Percentiles rank a stretch among this genome's conserved stretches.
Evolutionary conservation across 1,140 invertebrate species (phyloP).

Genomic region (Tetragonula clypearis): DNA sequence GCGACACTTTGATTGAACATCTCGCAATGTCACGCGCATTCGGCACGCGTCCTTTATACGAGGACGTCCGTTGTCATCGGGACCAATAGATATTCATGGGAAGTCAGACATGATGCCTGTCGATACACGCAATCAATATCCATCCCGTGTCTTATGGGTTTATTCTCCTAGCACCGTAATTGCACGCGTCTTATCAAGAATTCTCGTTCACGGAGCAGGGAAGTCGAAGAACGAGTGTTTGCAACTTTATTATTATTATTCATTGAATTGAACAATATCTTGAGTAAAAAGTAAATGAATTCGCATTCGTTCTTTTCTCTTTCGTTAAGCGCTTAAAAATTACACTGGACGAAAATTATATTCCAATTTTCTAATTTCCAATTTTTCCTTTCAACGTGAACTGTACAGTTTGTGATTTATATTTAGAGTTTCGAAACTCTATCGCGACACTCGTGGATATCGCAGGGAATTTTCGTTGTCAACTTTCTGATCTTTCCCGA

Average conservation of each 20-base stretch:
- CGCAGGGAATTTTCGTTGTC: neutral
- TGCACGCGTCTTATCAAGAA: neutral
- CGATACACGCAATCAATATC: constrained; percentile 31
- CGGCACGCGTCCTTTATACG: constrained; percentile 32
- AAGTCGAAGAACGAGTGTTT: neutral
- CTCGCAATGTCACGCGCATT: constrained; percentile 42
- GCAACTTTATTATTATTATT: no score
- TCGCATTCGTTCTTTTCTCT: neutral
- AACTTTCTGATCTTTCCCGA: neutral
- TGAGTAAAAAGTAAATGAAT: neutral
- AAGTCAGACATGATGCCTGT: constrained; percentile 37
- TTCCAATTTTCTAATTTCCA: neutral
- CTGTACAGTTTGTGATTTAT: neutral
- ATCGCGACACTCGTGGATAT: no score
- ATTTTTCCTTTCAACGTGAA: neutral
- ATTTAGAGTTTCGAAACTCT: neutral
- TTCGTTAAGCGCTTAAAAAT: neutral
- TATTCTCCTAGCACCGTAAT: neutral
- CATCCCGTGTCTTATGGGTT: constrained; percentile 23
- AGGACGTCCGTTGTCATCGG: constrained; percentile 33
- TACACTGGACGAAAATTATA: neutral
- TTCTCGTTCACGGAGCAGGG: neutral
- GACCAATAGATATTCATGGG: constrained; percentile 50
- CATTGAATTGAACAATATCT: neutral
- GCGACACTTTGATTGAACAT: constrained; percentile 41